phyloP scores from a whole-genome alignment of 2,888 invertebrate species.

The Drosophila pullipes region DNA sequence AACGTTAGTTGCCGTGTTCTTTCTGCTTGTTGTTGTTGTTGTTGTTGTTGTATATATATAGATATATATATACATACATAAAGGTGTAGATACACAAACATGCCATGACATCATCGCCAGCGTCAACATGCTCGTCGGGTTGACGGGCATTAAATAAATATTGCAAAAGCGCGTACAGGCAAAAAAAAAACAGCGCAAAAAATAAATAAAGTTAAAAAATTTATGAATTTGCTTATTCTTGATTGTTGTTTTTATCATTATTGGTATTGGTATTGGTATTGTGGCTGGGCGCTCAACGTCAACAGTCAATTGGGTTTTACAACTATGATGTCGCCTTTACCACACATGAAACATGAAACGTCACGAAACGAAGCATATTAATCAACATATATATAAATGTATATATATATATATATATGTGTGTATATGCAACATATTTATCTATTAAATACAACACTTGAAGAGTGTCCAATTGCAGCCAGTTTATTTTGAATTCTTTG shows the following conservation, averaged over 20 bases:
- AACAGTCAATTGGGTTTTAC: not conserved
- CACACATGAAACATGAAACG: not conserved
- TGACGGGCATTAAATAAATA: conserved; percentile 57
- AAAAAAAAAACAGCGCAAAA: conserved; percentile 27
- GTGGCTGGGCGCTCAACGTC: not conserved
- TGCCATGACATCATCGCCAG: conserved; percentile 68
- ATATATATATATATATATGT: not conserved
- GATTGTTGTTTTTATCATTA: conserved; percentile 3
- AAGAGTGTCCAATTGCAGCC: not conserved
- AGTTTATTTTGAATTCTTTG: not conserved
- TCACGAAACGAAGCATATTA: no score
- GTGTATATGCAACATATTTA: not conserved
- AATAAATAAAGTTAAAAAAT: conserved; percentile 10
- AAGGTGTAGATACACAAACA: conserved; percentile 2
- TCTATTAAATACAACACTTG: not conserved
- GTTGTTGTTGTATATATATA: not conserved
- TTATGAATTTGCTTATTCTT: conserved; percentile 37
- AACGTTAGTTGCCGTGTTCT: conserved; percentile 13
- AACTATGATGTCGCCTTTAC: not conserved
- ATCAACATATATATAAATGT: no score
- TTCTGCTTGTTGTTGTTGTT: conserved; percentile 6
- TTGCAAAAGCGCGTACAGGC: conserved; percentile 58
- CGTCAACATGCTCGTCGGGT: conserved; percentile 18
- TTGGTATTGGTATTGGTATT: not conserved
- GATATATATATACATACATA: not conserved